These are phyloP conservation scores for Rhinella marina DNA, from an alignment of 2,797 vertebrate genomes.

Conservation along the genomic window DNA sequence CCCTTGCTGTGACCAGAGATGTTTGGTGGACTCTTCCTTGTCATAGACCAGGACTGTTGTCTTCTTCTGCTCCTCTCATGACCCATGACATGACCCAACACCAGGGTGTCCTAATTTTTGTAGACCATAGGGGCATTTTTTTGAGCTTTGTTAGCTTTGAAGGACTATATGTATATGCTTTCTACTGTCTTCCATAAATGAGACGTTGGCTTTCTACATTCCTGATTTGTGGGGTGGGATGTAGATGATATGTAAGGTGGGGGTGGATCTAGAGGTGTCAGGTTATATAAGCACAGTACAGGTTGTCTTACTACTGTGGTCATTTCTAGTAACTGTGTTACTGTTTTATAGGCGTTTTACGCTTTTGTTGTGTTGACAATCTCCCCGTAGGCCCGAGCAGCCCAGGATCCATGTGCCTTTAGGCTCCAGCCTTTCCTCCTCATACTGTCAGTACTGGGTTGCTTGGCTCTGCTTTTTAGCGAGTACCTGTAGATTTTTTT, in stretches of 20 bases:
- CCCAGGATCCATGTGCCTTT: too few relatives aligned
- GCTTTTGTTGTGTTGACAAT: not conserved
- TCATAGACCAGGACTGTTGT: not conserved
- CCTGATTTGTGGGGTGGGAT: not conserved
- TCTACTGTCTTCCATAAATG: not conserved
- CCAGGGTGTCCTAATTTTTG: not conserved
- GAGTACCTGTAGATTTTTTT: not conserved
- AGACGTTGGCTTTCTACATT: not conserved
- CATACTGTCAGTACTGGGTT: too few relatives aligned
- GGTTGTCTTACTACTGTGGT: not conserved
- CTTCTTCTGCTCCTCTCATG: not conserved
- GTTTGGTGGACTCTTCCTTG: not conserved
- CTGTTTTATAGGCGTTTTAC: not conserved
- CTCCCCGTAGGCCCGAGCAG: not conserved
- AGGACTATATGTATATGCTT: not conserved
- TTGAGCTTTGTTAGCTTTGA: not conserved
- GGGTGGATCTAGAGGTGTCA: not conserved
- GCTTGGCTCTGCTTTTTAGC: not conserved
- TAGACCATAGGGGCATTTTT: not conserved
- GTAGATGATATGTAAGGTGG: not conserved
- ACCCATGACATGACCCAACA: not conserved
- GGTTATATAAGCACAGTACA: not conserved
- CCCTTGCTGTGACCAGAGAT: not conserved
- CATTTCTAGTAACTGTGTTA: not conserved
- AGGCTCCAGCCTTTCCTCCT: too few relatives aligned